Evolutionary conservation across 1,140 invertebrate species (phyloP), one percentile per base, ranked within the genome.

Genomic region (Drosophila sucinea): DNA sequence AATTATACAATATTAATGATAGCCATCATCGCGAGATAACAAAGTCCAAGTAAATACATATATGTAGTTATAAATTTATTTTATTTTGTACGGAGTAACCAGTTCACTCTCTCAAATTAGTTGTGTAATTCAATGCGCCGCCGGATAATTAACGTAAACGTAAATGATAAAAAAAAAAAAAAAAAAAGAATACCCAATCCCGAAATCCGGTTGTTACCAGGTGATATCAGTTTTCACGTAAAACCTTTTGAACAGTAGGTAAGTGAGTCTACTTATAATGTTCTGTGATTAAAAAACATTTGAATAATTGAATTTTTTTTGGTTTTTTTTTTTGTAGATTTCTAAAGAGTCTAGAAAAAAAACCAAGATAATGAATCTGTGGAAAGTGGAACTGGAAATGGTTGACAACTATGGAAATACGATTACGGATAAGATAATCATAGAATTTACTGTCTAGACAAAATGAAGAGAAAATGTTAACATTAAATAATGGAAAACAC

Each of bases 61-160:
- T 65, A 74, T 67, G 74, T 40, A 27, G 63, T 67, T 67, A 35
- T 38, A 25, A 30, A 23, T 56, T 11, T 71, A 33, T 72, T 33
- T 67, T 38, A 38, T 10, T 38, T 38, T 38, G 35, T 38, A 38
- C 35, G 11, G 11, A 10, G 35, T 11, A 11, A 8, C 35, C 35
- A 30, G 30, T 30, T 2, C 4, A 2, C 55, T 67, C 27, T 47
- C 30, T 47, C 30, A 32, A 33, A 77, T 77, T 77, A 77, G 73
- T 76, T 76, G 73, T 77, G 73, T 77, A 70, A 77, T 77, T 77
- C 76, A 70, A 70, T 57, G 66, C 4, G 32, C 56, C 64, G 76
- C 56, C 64, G 76, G 73, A 77, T 77, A 77, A 60, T 77, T 63
- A 64, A 67, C 27, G 56, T 73, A 56, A 54, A 29, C 29, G 17